Base-by-base conservation (phyloP, 2,888 invertebrate genomes). In the Drosophila sordidapex region DNA sequence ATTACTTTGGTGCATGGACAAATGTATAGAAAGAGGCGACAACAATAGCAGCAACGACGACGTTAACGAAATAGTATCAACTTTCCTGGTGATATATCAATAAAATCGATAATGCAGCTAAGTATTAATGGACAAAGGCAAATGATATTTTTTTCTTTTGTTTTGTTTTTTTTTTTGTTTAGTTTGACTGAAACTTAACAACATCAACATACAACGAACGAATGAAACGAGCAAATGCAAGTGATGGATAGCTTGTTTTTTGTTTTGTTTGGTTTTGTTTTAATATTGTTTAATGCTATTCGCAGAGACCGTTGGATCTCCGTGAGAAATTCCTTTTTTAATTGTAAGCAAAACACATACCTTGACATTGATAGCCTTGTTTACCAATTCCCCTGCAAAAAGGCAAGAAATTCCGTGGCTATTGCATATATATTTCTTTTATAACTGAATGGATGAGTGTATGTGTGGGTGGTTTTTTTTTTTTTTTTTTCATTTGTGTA, bases 311-410 rank as follows among this genome's bases (percentile, higher is more conserved):
- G 52, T 52, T 53, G 49, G 31, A 53, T 71, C 79, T 75, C 75
- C 62, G 56, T 56, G 72, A 72, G 67, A 79, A 56, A 79, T 74
- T 79, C 75, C 71, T 81, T 82, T 80, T 79, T 76, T 70, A 82
- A 87, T 78, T 87, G 86, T 67, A 86, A 86, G 85, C 85, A 86
- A 89, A 86, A 91, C 90, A 93, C 93, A 94, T 95, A 98, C 98
- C 98, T 97, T 98, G 98, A 95, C 98, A 98, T 94, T 98, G 98
- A 95, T 98, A 98, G 94, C 98, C 98, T 95, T 98, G 98, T 94
- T 98, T 98, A 93, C 98, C 98, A 94, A 98, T 95, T 94, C 98
- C 98, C 98, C 98, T 98, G 96, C 93, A 96, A 96, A 89, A 94
- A 93, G 94, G 94, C 93, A 94, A 94, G 93, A 93, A 93, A 92